Base-by-base conservation (phyloP, 2,888 invertebrate genomes). In the Volucella zonaria region DNA sequence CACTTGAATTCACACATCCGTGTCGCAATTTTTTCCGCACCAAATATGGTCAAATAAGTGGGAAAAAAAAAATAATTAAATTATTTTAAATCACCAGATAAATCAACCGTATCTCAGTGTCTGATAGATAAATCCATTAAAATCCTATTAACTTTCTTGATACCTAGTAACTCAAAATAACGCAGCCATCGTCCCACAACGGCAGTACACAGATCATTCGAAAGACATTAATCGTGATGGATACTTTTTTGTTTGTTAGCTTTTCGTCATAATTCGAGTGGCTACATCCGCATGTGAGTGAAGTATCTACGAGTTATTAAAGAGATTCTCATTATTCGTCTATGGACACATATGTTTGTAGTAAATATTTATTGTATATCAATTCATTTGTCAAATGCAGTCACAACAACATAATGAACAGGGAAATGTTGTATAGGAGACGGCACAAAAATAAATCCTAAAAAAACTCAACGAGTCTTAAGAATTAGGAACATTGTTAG, bases 171-270 rank as follows among this genome's bases (percentile, higher is more conserved):
- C 45, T 42, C 38, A 43, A 61, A 73, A 14, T 12, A 23, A 40
- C 18, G 15, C 12, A 64, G 52, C 66, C 81, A 66, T 77, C 77
- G 71, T 61, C 38, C 59, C 52, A 40, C 58, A 52, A 15, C 58
- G 45, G 61, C 42, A 54, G 61, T 12, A 81, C 76, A 70, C 43
- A 58, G 23, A 66, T 71, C 66, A 23, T 31, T 18, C 47, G 23
- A 49, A 66, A 64, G 15, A 75, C 74, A 49, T 56, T 67, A 54
- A 77, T 77, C 77, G 77, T 77, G 77, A 68, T 61, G 68, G 31
- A 31, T 31, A 31, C 31, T 31, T 31, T 31, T 31, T 31, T 42
- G 47, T 49, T 38, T 61, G 6, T 54, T 67, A 43, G 58, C 45
- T 40, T 38, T 56, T 62, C 51, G 66, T 68, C 76, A 77, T 77